A percentile compares a stretch with the other conserved stretches of the same genome.
Conservation (phyloP, 2,888 invertebrate species). For the Gymnocheta viridis region DNA sequence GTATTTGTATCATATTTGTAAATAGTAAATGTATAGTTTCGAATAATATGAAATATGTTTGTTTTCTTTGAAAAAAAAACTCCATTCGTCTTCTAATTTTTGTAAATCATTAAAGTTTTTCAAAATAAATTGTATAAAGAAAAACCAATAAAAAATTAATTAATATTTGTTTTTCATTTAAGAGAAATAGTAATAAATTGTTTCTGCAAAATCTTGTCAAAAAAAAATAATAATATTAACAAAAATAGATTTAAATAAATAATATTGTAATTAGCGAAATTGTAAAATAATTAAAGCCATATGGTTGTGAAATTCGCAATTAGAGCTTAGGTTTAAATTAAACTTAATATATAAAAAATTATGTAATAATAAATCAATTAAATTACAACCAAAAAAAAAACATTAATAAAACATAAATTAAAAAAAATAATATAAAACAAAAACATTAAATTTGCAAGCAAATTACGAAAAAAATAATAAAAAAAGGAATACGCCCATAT, state of each 20-base stretch:
- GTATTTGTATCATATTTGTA: slow-evolving; percentile 34
- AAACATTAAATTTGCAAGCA: neutral
- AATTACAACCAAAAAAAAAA: slow-evolving; percentile 12
- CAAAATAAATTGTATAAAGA: neutral
- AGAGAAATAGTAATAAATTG: neutral
- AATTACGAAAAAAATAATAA: no score
- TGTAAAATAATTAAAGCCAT: slow-evolving; percentile 72
- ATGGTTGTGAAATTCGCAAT: slow-evolving; percentile 77
- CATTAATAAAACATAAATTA: neutral
- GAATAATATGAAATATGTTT: neutral
- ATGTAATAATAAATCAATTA: slow-evolving; percentile 4
- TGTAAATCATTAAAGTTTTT: neutral
- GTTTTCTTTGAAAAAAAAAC: neutral
- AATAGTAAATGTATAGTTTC: slow-evolving; percentile 1
- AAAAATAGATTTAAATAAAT: neutral
- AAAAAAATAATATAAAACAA: neutral
- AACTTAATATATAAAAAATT: slow-evolving; percentile 27
- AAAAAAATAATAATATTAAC: slow-evolving; percentile 37
- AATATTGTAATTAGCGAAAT: slow-evolving; percentile 60
- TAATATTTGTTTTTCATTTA: neutral
- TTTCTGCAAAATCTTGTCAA: slow-evolving; percentile 42
- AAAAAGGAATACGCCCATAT: no score
- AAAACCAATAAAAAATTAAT: neutral
- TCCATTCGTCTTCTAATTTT: slow-evolving; percentile 17
- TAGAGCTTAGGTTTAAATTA: slow-evolving; percentile 74